These are phyloP conservation scores for Gobiocypris rarus DNA, from an alignment of 2,113 vertebrate genomes.

Conservation along the genomic window DNA sequence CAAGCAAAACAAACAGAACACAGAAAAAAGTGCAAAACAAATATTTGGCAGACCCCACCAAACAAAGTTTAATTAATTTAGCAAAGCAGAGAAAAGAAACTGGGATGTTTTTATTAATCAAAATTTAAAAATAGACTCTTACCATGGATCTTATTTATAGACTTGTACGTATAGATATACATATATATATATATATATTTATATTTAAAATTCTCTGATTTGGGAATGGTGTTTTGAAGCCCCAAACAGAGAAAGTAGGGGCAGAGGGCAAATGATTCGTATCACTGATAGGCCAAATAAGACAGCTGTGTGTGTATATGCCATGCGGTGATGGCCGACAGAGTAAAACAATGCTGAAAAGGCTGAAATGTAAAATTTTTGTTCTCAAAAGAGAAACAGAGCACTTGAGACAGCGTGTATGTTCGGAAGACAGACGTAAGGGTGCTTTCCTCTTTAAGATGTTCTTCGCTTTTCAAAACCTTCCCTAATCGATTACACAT, in stretches of 20 bases:
- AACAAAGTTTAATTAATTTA: slow-evolving; percentile 66
- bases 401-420: slow-evolving; percentile 1
- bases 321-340: neutral
- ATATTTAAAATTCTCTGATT: slow-evolving; percentile 70
- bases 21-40: slow-evolving; percentile 76
- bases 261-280: neutral
- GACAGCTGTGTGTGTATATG: neutral
- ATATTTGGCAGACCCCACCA: slow-evolving; percentile 72
- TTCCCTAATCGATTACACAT: neutral
- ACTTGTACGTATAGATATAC: slow-evolving; percentile 65
- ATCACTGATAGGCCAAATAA: neutral
- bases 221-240: slow-evolving; percentile 52
- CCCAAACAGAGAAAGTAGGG: slow-evolving; percentile 3
- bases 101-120: slow-evolving; percentile 74
- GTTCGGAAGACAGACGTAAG: neutral
- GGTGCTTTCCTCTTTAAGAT: neutral
- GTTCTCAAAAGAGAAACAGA: slow-evolving; percentile 15
- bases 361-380: neutral
- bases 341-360: neutral
- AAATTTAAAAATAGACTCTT: slow-evolving; percentile 74
- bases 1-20: slow-evolving; percentile 76
- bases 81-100: slow-evolving; percentile 73
- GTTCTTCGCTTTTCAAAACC: neutral
- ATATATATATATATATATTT: slow-evolving; percentile 33
- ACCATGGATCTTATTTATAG: slow-evolving; percentile 75